Conservation (phyloP, 1,140 invertebrate species). For the Spodoptera frugiperda region DNA sequence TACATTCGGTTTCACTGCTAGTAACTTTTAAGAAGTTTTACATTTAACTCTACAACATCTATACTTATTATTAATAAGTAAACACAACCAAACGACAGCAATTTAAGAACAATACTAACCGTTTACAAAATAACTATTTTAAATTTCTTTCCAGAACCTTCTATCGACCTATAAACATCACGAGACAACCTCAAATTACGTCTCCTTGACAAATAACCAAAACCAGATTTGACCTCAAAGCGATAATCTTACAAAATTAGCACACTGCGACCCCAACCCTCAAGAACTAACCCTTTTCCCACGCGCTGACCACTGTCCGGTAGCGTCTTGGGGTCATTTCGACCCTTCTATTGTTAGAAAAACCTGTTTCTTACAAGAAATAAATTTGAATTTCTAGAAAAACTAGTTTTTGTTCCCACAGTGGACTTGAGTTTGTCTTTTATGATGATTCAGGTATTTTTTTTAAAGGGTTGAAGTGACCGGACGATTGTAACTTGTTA, state of each 20-base stretch:
- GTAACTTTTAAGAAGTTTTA: too few species aligned
- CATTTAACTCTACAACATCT: too few species aligned
- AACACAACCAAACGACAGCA: too few species aligned
- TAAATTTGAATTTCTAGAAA: slow-evolving; percentile 57
- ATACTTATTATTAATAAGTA: too few species aligned
- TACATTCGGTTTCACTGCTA: too few species aligned
- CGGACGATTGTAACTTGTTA: neutral
- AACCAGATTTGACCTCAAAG: slow-evolving; percentile 27
- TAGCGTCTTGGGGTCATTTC: slow-evolving; percentile 62
- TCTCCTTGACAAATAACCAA: slow-evolving; percentile 13
- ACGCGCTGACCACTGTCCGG: slow-evolving; percentile 66
- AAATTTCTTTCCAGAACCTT: too few species aligned
- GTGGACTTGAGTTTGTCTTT: slow-evolving; percentile 36
- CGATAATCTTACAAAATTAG: slow-evolving; percentile 41
- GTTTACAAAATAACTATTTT: too few species aligned
- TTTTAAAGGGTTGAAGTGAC: neutral
- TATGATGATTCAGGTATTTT: slow-evolving; percentile 25
- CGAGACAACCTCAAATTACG: neutral
- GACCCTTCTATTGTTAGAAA: slow-evolving; percentile 56
- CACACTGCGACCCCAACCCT: slow-evolving; percentile 32
- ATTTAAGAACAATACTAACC: too few species aligned
- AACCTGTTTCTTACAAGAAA: slow-evolving; percentile 53
- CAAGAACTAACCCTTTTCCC: slow-evolving; percentile 50
- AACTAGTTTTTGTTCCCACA: slow-evolving; percentile 72
- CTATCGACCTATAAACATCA: too few species aligned